A percentile compares a stretch with the other conserved stretches of the same genome.
Evolutionary conservation across 2,888 invertebrate genomes (phyloP).

Genomic region (Spisula solida): DNA sequence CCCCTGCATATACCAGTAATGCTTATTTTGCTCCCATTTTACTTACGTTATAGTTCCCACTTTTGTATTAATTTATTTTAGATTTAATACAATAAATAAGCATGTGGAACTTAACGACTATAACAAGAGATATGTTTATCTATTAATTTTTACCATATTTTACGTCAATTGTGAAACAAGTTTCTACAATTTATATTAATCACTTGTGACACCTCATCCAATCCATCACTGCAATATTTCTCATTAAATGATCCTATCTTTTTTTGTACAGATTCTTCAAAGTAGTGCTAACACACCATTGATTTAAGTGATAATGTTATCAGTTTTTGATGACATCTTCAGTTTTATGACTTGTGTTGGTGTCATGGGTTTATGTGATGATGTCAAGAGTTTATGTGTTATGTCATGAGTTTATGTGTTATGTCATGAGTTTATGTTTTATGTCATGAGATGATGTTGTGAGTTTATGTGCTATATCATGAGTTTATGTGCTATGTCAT

Average conservation of each 20-base stretch:
- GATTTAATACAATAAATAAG: too few species aligned
- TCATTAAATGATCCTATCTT: background rate
- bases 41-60: background rate
- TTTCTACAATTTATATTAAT: too few species aligned
- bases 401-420: background rate
- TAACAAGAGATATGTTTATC: too few species aligned
- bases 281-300: background rate
- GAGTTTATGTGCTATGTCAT: background rate
- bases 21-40: background rate
- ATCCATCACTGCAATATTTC: background rate
- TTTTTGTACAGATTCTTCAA: background rate
- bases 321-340: background rate
- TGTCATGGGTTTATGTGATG: background rate
- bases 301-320: background rate
- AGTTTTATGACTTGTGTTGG: background rate
- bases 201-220: background rate
- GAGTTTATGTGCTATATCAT: background rate
- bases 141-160: too few species aligned
- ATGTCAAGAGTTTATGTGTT: background rate
- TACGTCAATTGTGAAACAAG: too few species aligned
- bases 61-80: background rate
- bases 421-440: background rate
- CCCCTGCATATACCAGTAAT: too few species aligned
- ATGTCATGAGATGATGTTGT: background rate
- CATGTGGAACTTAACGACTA: too few species aligned